Evolutionary conservation across 2,113 vertebrate genomes (phyloP), one percentile per base, ranked within the genome.

Genomic region (Dromas ardeola): DNA sequence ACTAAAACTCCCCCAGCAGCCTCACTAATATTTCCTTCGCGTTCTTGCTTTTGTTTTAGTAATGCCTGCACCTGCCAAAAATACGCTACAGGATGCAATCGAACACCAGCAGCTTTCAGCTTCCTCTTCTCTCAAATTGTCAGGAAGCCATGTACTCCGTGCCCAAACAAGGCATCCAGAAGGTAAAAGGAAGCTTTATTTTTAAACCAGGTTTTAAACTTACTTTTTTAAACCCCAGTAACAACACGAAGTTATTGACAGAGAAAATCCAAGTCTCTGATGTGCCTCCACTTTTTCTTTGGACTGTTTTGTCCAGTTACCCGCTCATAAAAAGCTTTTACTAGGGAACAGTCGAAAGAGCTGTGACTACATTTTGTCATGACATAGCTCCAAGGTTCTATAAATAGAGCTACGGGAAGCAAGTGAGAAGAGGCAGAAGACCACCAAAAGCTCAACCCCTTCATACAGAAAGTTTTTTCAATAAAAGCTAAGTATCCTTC

Each of bases 11-110:
- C 38, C 32, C 25, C 16, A 81, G 61, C 80, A 95, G 86, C 20
- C 62, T 92, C 86, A 59, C 73, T 89, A 90, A 61, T 55, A 84
- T 36, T 93, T 92, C 78, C 65, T 82, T 88, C 3, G 11, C 66
- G 69, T 77, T 92, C 69, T 94, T 90, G 61, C 71, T 65, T 95
- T 95, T 97, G 91, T 95, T 95, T 94, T 43, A 97, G 43, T 61
- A 88, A 90, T 82, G 76, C 47, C 79, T 90, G 86, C 81, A 95
- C 91, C 95, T 96, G 96, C 88, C 93, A 96, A 95, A 97, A 96
- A 93, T 67, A 92, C 0, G 1, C n/a, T 70, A 87, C 92, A 97
- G 95, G 96, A 95, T 95, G 92, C 84, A 93, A 96, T 83, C 0
- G 80, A 94, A 92, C 82, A 91, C 88, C 92, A 92, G 92, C 67